Percentiles rank a stretch among this genome's conserved stretches.
phyloP scores from a whole-genome alignment of 1,140 invertebrate genomes.

The Cyclargus thomasi region DNA sequence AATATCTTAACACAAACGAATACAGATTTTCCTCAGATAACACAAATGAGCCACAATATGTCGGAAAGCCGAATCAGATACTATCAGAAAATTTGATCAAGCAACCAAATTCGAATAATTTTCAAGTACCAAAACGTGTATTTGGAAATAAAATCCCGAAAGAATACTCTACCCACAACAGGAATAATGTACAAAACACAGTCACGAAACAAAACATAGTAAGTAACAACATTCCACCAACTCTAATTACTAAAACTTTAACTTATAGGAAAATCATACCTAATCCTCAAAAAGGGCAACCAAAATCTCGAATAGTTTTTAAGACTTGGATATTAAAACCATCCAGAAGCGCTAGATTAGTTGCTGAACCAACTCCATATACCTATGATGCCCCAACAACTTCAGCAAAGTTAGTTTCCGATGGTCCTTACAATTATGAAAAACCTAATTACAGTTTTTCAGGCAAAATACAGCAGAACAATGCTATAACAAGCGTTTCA shows the following conservation, averaged over 20 bases:
- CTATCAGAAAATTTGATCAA: neutral
- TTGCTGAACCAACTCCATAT: constrained; percentile 45
- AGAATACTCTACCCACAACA: constrained; percentile 20
- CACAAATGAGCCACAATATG: neutral
- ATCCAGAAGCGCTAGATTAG: constrained; percentile 44
- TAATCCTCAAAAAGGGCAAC: constrained; percentile 44
- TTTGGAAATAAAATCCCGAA: constrained; percentile 3
- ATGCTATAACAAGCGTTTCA: neutral
- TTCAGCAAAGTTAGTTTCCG: constrained; percentile 20
- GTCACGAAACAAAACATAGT: constrained; percentile 49
- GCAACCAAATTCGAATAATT: constrained; percentile 5
- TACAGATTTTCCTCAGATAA: neutral
- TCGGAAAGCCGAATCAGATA: neutral
- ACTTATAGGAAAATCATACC: constrained; percentile 49
- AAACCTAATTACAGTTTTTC: constrained; percentile 16
- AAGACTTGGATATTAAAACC: constrained; percentile 69
- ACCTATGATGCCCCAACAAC: constrained; percentile 35
- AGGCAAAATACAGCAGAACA: constrained; percentile 8
- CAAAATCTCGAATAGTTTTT: constrained; percentile 59
- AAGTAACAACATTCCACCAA: constrained; percentile 44
- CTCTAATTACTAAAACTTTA: constrained; percentile 55
- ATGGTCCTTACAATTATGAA: constrained; percentile 27
- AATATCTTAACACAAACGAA: neutral
- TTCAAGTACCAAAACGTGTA: constrained; percentile 11
- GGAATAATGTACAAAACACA: constrained; percentile 24